phyloP scores from a whole-genome alignment of 35 echinoderm and acorn worm genomes.

The Apostichopus parvimensis region DNA sequence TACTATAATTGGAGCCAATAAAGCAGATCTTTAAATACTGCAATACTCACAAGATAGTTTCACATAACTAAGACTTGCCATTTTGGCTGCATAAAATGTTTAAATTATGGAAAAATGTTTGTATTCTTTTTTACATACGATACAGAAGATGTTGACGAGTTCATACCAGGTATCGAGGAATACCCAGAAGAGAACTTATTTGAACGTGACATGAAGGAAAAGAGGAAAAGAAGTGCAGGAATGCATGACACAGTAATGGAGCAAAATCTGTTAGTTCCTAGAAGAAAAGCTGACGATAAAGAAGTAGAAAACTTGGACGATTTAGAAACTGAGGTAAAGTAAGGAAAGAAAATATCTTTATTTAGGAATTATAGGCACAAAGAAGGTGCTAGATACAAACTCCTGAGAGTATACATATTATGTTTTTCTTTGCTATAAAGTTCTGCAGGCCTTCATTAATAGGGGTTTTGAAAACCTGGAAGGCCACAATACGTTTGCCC shows the following conservation, averaged over 20 bases:
- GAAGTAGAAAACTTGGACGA: not conserved
- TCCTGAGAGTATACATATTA: no score
- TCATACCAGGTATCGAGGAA: not conserved
- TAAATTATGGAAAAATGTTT: not conserved
- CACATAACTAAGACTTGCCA: no score
- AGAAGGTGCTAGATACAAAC: not conserved
- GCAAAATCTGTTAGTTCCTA: not conserved
- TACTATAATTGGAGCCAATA: no score
- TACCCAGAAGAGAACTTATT: not conserved
- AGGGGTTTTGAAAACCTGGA: no score
- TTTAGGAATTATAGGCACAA: not conserved
- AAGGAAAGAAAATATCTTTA: not conserved
- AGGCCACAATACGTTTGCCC: no score
- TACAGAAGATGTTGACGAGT: conserved; percentile 50
- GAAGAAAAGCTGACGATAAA: not conserved
- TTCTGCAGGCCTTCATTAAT: no score
- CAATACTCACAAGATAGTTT: no score
- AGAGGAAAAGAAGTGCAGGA: not conserved
- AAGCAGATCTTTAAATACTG: no score
- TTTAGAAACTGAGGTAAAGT: conserved; percentile 41
- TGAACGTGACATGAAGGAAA: not conserved
- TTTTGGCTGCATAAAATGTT: not conserved
- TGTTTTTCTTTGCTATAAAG: no score
- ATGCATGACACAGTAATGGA: not conserved
- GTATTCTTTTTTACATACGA: not conserved